Conservation (phyloP, 2,113 vertebrate species). For the Vireo altiloquus region DNA sequence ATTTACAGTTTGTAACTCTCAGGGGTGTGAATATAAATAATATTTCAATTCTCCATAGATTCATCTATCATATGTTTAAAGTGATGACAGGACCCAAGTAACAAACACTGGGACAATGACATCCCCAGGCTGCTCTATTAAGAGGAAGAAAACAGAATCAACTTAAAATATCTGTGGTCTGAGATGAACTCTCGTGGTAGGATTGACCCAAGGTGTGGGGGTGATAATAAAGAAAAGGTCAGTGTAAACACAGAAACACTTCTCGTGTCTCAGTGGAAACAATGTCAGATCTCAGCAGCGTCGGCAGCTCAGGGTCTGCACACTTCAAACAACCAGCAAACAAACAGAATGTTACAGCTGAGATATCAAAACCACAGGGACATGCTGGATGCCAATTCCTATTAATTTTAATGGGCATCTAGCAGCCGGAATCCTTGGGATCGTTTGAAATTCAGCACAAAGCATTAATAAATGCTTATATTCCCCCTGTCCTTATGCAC, state of each 20-base stretch:
- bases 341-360: constrained; percentile 2
- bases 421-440: background rate
- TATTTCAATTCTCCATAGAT: background rate
- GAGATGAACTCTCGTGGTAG: background rate
- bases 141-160: background rate
- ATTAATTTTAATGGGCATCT: constrained; percentile 33
- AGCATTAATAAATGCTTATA: background rate
- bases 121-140: background rate
- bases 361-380: constrained; percentile 14
- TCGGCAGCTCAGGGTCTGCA: background rate
- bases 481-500: background rate
- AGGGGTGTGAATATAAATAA: background rate
- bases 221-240: background rate
- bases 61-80: constrained; percentile 31
- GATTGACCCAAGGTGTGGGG: background rate
- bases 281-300: background rate
- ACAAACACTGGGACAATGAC: background rate
- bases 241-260: background rate
- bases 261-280: background rate
- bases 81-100: background rate
- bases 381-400: background rate
- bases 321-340: constrained; percentile 21
- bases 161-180: background rate
- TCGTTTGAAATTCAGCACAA: background rate
- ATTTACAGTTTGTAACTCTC: constrained; percentile 33